Base-by-base conservation (phyloP, 2,797 vertebrate species). In the Steatocranus sp. region DNA sequence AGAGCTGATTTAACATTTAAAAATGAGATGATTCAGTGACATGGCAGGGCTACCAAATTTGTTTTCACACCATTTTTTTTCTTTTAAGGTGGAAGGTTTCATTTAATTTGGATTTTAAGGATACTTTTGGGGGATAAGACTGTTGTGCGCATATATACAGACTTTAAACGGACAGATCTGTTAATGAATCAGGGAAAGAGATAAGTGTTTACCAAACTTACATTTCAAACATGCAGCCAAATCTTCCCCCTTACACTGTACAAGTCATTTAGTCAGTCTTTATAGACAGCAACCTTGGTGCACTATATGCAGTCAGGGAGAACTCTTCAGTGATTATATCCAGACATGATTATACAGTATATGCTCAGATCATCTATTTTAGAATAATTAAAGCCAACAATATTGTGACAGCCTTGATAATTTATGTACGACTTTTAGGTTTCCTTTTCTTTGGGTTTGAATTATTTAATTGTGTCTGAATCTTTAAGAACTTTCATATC, bases 281-380 rank as follows among this genome's bases (percentile, higher is more conserved):
- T 87, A 73, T 84, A 93, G 87, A 89, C 85, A 92, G 91, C 85
- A 91, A 89, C 89, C 87, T 89, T 90, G 89, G 85, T 93, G 91
- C 90, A 87, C 90, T 88, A 90, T 91, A 94, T 89, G 92, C 91
- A 94, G 93, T 93, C 92, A 91, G 93, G 93, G 90, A 93, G 85
- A 87, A 84, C 84, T 81, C 92, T 88, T 94, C 81, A 90, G 84
- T 87, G 84, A 93, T 87, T 86, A 88, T 88, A 90, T 90, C 70
- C 83, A 84, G 61, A 89, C 81, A 84, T 84, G 49, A 94, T 94
- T 92, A 93, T 93, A 93, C 86, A 93, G 86, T 92, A 91, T 94
- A 93, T 94, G 87, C 87, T 92, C 84, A 94, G 91, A 94, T 94
- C 91, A 94, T 96, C 89, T 95, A 95, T 96, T 96, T 96, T 95